Evolutionary conservation across 2,888 invertebrate genomes (phyloP).

Genomic region (Spicauda simplicius): DNA sequence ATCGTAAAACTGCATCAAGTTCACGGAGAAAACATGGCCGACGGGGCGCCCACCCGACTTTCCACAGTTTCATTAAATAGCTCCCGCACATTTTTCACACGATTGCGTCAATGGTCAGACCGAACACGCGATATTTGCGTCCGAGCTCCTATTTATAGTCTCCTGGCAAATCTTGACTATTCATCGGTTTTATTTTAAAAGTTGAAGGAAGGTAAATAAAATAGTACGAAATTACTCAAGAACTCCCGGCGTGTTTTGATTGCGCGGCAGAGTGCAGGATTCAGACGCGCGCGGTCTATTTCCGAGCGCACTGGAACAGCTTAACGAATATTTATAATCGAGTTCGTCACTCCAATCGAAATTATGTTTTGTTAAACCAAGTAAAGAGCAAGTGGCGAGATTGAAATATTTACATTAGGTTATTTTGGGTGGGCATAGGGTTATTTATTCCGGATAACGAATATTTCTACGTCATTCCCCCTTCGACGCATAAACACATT

Average conservation of each 20-base stretch:
- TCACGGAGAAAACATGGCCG: conserved; percentile 65
- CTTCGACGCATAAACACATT: conserved; percentile 64
- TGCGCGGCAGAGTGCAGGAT: conserved; percentile 56
- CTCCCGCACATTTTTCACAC: conserved; percentile 76
- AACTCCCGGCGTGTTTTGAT: conserved; percentile 68
- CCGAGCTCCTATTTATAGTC: conserved; percentile 75
- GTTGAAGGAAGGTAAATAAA: conserved; percentile 76
- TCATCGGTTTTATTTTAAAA: conserved; percentile 78
- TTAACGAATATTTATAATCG: conserved; percentile 74
- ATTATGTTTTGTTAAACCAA: conserved; percentile 74
- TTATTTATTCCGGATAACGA: conserved; percentile 72
- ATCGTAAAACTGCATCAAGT: conserved; percentile 61
- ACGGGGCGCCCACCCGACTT: conserved; percentile 65
- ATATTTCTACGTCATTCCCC: conserved; percentile 70
- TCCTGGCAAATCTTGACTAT: conserved; percentile 76
- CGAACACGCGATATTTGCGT: conserved; percentile 80
- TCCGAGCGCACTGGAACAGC: conserved; percentile 56
- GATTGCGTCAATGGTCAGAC: conserved; percentile 81
- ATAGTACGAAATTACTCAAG: conserved; percentile 68
- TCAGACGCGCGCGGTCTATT: conserved; percentile 63
- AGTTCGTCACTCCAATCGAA: conserved; percentile 70
- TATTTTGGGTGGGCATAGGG: conserved; percentile 66
- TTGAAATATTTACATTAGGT: conserved; percentile 74
- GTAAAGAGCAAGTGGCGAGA: conserved; percentile 65
- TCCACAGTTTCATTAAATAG: conserved; percentile 75